A percentile compares a stretch with the other conserved stretches of the same genome.
These are phyloP conservation scores for Petrolisthes cinctipes DNA, from an alignment of 2,888 invertebrate genomes.

Conservation along the genomic window DNA sequence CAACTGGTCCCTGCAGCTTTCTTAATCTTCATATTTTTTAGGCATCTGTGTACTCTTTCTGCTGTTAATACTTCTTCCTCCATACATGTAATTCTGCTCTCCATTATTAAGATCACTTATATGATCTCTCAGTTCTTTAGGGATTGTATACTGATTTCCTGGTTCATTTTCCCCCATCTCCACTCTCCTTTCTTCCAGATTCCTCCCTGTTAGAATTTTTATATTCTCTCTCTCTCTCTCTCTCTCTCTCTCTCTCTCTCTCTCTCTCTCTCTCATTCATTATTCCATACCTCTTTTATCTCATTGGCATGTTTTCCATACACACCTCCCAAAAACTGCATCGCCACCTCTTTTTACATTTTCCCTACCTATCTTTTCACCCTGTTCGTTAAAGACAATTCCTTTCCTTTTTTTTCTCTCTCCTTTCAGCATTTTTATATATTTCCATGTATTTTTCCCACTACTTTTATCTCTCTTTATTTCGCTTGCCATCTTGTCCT, in stretches of 20 bases:
- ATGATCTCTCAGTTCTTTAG: no score
- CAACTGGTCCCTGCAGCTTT: neutral
- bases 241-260: no score
- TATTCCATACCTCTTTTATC: neutral
- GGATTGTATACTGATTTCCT: neutral
- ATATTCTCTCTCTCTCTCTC: no score
- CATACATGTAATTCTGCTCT: neutral
- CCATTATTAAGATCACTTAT: neutral
- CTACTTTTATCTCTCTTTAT: neutral
- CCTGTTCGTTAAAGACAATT: no score
- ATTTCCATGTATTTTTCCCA: neutral
- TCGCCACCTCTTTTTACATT: neutral
- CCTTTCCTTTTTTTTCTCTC: neutral
- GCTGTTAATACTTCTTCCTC: neutral
- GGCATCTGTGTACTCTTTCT: neutral
- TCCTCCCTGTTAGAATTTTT: no score
- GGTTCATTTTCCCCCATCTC: neutral
- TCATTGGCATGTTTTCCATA: no score
- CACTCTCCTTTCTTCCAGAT: neutral
- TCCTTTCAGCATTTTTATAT: neutral
- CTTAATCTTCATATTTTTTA: neutral
- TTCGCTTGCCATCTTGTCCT: no score
- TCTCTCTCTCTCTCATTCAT: neutral
- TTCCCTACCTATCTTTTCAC: neutral
- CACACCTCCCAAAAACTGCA: neutral